Percentiles rank a stretch among this genome's conserved stretches.
Evolutionary conservation across 2,113 vertebrate genomes (phyloP).

Genomic region (Python bivittatus): DNA sequence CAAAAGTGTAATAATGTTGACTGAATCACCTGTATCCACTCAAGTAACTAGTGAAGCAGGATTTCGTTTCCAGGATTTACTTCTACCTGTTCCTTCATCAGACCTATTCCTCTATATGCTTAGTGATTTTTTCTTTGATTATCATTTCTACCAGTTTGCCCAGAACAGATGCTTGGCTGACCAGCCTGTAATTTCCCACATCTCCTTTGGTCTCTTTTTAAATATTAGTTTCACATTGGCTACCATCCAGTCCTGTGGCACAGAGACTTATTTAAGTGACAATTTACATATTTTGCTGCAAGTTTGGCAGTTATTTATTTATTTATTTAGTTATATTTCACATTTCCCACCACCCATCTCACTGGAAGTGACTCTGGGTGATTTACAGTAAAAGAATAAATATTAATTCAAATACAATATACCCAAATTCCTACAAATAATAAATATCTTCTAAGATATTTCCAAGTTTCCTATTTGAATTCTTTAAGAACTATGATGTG

Average conservation of each 20-base stretch:
- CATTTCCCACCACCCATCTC: too few species aligned
- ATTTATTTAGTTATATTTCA: too few species aligned
- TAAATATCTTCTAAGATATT: too few species aligned
- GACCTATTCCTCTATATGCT: not conserved
- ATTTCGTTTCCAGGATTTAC: not conserved
- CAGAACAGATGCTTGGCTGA: not conserved
- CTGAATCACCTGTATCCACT: not conserved
- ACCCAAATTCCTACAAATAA: too few species aligned
- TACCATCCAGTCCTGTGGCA: not conserved
- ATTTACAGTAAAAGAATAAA: too few species aligned
- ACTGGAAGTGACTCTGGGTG: too few species aligned
- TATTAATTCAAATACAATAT: too few species aligned
- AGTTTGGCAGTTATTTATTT: too few species aligned
- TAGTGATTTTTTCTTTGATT: not conserved
- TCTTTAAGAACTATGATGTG: not conserved
- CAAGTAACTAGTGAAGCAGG: not conserved
- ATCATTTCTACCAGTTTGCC: not conserved
- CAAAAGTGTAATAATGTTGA: not conserved
- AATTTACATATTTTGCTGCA: not conserved
- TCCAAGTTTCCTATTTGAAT: not conserved
- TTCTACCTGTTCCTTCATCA: not conserved
- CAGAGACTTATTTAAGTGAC: not conserved
- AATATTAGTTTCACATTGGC: not conserved
- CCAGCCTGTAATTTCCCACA: not conserved
- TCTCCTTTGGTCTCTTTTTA: not conserved